Percentiles rank a stretch among this genome's conserved stretches.
These are phyloP conservation scores for Sebastes matsubarae DNA, from an alignment of 2,797 vertebrate species.

Conservation along the genomic window DNA sequence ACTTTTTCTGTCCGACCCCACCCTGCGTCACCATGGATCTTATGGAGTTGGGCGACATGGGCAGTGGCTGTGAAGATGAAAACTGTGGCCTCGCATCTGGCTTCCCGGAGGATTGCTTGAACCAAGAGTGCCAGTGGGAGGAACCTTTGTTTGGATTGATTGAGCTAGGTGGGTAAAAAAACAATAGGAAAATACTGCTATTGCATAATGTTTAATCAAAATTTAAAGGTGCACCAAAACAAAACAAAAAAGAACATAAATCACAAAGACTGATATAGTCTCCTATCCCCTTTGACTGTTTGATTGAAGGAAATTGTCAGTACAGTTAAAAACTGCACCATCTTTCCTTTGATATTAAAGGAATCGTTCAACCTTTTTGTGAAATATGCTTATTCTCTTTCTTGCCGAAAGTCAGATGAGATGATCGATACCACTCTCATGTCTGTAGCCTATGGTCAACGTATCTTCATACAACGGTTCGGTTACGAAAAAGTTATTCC, in stretches of 20 bases:
- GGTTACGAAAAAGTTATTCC: too few species aligned
- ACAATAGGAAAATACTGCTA: neutral
- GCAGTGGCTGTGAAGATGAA: conserved; percentile 52
- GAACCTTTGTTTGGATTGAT: conserved; percentile 64
- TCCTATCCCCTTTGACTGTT: neutral
- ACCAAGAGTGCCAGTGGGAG: conserved; percentile 51
- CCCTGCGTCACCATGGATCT: conserved; percentile 43
- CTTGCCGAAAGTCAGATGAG: neutral
- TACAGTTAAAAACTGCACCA: neutral
- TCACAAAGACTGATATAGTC: neutral
- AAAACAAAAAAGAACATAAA: neutral
- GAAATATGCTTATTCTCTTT: neutral
- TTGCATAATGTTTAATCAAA: neutral
- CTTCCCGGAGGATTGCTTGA: conserved; percentile 51
- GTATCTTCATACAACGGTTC: neutral
- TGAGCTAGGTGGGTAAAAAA: conserved; percentile 65
- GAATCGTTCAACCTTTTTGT: neutral
- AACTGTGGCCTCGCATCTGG: conserved; percentile 46
- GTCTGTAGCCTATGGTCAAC: neutral
- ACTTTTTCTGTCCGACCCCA: neutral
- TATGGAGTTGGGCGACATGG: conserved; percentile 22
- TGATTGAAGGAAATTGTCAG: neutral
- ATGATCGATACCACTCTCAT: neutral
- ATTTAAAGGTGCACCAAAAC: neutral
- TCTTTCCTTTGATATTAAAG: neutral